Evolutionary conservation across 2,797 vertebrate genomes (phyloP).

Genomic region (Aldrovandia affinis): DNA sequence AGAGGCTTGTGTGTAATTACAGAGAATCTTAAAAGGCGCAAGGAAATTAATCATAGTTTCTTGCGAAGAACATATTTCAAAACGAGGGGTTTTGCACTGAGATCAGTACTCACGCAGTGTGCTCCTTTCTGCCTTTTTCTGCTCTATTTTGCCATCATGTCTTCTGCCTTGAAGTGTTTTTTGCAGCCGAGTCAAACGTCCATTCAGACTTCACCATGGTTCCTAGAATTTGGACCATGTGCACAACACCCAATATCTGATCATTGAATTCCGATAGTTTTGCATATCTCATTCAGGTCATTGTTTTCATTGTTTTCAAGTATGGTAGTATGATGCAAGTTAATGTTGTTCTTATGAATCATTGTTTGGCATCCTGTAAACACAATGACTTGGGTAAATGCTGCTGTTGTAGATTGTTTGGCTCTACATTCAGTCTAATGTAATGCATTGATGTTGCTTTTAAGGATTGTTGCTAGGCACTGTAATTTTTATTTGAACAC

Average conservation of each 20-base stretch:
- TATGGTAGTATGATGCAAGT: background rate
- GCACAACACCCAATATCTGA: background rate
- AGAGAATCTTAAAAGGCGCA: slow-evolving; percentile 32
- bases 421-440: background rate
- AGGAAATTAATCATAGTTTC: slow-evolving; percentile 57
- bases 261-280: background rate
- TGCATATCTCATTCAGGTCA: background rate
- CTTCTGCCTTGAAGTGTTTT: background rate
- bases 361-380: background rate
- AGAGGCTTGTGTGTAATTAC: slow-evolving; percentile 51
- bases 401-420: background rate
- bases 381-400: background rate
- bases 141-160: background rate
- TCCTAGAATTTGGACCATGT: background rate
- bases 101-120: background rate
- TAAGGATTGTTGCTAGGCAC: background rate
- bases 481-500: background rate
- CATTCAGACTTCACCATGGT: background rate
- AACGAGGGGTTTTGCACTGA: slow-evolving; percentile 44
- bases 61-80: slow-evolving; percentile 55
- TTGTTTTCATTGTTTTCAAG: background rate
- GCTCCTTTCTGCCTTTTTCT: background rate
- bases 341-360: background rate
- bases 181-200: background rate
- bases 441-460: background rate